These are phyloP conservation scores for Decapterus maruadsi DNA, from an alignment of 2,797 vertebrate genomes.

Conservation along the genomic window DNA sequence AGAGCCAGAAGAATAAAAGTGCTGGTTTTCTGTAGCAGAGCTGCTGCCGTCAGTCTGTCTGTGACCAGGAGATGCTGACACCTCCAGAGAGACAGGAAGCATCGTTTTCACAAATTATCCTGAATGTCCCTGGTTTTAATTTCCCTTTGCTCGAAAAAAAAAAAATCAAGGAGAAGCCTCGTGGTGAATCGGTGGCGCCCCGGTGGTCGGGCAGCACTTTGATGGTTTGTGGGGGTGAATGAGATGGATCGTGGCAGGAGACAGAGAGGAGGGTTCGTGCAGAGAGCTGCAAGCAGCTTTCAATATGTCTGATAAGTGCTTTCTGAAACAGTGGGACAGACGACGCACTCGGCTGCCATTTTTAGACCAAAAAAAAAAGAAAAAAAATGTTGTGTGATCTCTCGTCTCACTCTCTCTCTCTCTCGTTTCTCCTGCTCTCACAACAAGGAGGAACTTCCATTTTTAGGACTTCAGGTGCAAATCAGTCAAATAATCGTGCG, in stretches of 20 bases:
- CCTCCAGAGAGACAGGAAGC: background rate
- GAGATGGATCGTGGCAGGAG: constrained; percentile 6
- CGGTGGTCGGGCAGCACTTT: constrained; percentile 26
- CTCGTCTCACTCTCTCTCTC: constrained; percentile 31
- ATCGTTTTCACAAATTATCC: constrained; percentile 7
- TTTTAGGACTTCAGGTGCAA: constrained; percentile 28
- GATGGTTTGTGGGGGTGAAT: constrained; percentile 20
- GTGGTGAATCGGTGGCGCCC: constrained; percentile 17
- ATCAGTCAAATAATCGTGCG: constrained; percentile 25
- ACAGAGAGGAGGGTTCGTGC: constrained; percentile 17
- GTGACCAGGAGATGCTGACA: background rate
- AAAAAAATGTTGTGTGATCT: constrained; percentile 52
- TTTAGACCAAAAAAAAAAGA: constrained; percentile 49
- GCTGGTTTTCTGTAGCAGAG: background rate
- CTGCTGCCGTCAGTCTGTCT: background rate
- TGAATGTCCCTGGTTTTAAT: background rate
- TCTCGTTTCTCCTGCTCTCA: constrained; percentile 32
- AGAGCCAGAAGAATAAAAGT: background rate
- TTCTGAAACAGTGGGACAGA: constrained; percentile 54
- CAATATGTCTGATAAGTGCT: constrained; percentile 56
- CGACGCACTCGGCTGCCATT: constrained; percentile 44
- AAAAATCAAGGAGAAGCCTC: constrained; percentile 7
- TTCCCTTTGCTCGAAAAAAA: background rate
- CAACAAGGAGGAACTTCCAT: constrained; percentile 20
- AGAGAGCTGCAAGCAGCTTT: constrained; percentile 52